These are phyloP conservation scores for Caenorhabditis sp. DNA, from an alignment of 2,888 invertebrate genomes.

Conservation along the genomic window DNA sequence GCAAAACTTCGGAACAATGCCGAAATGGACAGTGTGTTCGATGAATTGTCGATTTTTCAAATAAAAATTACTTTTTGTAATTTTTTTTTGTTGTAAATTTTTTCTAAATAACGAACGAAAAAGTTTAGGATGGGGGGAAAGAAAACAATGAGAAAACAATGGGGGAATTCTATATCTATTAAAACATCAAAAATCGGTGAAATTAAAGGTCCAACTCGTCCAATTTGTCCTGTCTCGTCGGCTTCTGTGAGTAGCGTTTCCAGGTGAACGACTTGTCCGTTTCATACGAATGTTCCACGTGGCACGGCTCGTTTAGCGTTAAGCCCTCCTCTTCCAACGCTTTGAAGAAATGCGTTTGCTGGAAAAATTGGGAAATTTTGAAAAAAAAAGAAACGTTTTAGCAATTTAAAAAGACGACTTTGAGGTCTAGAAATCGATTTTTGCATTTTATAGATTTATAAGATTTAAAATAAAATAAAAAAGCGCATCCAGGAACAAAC, in stretches of 20 bases:
- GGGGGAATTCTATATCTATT: slow-evolving; percentile 6
- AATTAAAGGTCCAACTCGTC: slow-evolving; percentile 71
- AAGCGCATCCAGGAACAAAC: no score
- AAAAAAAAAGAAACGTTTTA: no score
- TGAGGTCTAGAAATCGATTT: no score
- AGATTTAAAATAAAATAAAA: no score
- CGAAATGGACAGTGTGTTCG: slow-evolving; percentile 55
- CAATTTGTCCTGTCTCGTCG: slow-evolving; percentile 76
- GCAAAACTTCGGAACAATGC: slow-evolving; percentile 58
- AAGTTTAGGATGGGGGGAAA: no score
- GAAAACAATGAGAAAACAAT: slow-evolving; percentile 34
- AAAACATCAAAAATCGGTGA: slow-evolving; percentile 5
- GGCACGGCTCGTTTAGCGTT: slow-evolving; percentile 68
- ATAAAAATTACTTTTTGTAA: no score
- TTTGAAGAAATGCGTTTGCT: slow-evolving; percentile 70
- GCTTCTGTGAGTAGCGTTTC: slow-evolving; percentile 69
- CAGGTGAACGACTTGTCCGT: slow-evolving; percentile 76
- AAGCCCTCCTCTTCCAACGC: slow-evolving; percentile 72
- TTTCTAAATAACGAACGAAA: slow-evolving; percentile 2
- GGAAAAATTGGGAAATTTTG: slow-evolving; percentile 14
- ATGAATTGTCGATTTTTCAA: no score
- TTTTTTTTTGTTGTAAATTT: no score
- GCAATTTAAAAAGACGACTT: no score
- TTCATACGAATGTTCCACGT: slow-evolving; percentile 77
- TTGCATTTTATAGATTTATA: no score